Base-by-base conservation (phyloP, 2,113 vertebrate genomes). In the Microtus oregoni region DNA sequence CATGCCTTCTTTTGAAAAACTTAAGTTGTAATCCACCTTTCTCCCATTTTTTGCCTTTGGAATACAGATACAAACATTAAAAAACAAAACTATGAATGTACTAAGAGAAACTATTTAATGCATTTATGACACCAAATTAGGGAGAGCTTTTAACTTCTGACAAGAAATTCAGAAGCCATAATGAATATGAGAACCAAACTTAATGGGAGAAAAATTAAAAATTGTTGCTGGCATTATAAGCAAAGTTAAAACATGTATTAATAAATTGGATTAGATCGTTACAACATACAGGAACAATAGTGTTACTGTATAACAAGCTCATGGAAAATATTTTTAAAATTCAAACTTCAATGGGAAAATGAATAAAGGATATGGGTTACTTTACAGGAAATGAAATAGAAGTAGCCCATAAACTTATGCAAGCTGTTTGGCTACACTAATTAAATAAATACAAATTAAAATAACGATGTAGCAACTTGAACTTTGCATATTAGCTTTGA, bases 381-480 rank as follows among this genome's bases (percentile, higher is more conserved):
- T 85, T 94, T 26, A 70, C 44, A 77, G 35, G 65, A 95, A 73
- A 35, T 91, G 38, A 94, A 96, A 92, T 83, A 87, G 2, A 94
- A 91, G 38, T 79, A 88, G 65, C 41, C 32, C 35, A 91, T 81
- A 85, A 95, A 89, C 28, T 92, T 85, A 52, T 32, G 67, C 94
- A 94, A 76, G 32, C 52, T 87, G n/a, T 44, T 97, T 9, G 83
- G 44, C 58, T 85, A 28, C 13, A 19, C 44, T 82, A 90, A 92
- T 90, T 92, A 89, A 91, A 85, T 93, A 95, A 90, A 83, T 78
- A 68, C 14, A 89, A 94, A 95, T 78, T 35, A 96, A 96, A 96
- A 83, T 55, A 96, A 88, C 38, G 55, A 58, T 79, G 72, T n/a
- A 89, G 14, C 67, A 89, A 22, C 44, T 91, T 92, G 95, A 22